A percentile compares a stretch with the other conserved stretches of the same genome.
phyloP scores from a whole-genome alignment of 2,888 invertebrate genomes.

The Tetragonula carbonaria region DNA sequence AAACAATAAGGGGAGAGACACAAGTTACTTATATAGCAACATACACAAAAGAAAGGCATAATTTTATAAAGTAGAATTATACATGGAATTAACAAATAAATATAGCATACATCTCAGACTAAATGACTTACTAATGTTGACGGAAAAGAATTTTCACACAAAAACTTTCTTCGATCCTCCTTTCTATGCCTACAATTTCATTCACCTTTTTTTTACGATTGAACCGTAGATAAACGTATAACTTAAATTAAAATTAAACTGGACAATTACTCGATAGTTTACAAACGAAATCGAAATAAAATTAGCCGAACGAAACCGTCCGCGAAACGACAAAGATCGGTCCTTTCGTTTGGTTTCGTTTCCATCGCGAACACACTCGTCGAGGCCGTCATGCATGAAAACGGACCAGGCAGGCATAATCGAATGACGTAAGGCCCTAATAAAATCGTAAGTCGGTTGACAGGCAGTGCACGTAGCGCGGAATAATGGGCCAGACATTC shows the following conservation, averaged over 20 bases:
- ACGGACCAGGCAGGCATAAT: conserved; percentile 73
- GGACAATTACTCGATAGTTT: neutral
- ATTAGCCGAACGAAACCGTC: neutral
- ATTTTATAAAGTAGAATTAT: too few species aligned
- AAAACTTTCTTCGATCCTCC: too few species aligned
- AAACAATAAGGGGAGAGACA: too few species aligned
- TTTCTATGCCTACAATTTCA: too few species aligned
- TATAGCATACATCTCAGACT: too few species aligned
- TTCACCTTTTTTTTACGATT: too few species aligned
- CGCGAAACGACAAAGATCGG: neutral
- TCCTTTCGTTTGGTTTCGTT: neutral
- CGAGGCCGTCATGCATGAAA: conserved; percentile 57
- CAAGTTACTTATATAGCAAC: too few species aligned
- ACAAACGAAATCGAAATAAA: neutral
- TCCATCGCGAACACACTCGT: neutral
- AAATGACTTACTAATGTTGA: too few species aligned
- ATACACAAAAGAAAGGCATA: too few species aligned
- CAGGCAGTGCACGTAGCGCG: conserved; percentile 76
- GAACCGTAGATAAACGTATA: too few species aligned
- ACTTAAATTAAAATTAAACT: neutral
- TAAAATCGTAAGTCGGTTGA: conserved; percentile 83
- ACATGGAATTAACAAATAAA: too few species aligned
- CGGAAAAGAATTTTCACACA: too few species aligned
- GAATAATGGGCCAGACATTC: conserved; percentile 73
- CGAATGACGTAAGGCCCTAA: conserved; percentile 82